A percentile compares a stretch with the other conserved stretches of the same genome.
Evolutionary conservation across 2,888 invertebrate genomes (phyloP).

Genomic region (Pomacea canaliculata): DNA sequence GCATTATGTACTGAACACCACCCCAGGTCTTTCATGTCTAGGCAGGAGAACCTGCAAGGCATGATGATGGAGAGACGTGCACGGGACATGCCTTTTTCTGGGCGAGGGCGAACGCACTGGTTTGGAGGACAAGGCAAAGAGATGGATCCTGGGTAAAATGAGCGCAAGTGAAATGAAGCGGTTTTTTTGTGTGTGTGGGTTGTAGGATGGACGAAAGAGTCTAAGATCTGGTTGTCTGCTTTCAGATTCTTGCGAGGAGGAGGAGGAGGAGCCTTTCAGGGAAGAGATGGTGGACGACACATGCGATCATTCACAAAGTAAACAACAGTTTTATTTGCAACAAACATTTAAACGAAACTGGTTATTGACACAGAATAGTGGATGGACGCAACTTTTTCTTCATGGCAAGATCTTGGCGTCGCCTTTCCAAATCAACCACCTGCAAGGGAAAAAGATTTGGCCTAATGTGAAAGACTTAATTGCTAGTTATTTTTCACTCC

Average conservation of each 20-base stretch:
- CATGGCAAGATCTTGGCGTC: constrained; percentile 31
- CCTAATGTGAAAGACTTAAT: too few relatives aligned
- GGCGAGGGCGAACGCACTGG: constrained; percentile 38
- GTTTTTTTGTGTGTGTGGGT: not conserved
- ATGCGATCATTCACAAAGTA: constrained; percentile 44
- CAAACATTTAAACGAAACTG: too few relatives aligned
- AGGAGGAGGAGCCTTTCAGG: constrained; percentile 35
- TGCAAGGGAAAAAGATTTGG: constrained; percentile 14
- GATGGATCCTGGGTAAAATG: constrained; percentile 29
- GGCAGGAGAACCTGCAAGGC: constrained; percentile 29
- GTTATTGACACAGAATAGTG: constrained; percentile 1
- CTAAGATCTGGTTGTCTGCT: not conserved
- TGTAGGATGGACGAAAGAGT: not conserved
- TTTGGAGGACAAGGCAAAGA: constrained; percentile 36
- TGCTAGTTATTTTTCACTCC: too few relatives aligned
- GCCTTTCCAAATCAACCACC: constrained; percentile 37
- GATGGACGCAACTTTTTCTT: constrained; percentile 22
- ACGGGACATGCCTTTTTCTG: constrained; percentile 37
- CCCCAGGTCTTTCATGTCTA: not conserved
- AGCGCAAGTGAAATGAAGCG: not conserved
- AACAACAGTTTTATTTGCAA: not conserved
- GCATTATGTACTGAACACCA: too few relatives aligned
- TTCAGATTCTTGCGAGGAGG: constrained; percentile 28
- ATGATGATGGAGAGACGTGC: constrained; percentile 34
- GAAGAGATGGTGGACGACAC: constrained; percentile 41